Base-by-base conservation (phyloP, 2,888 invertebrate species). In the Parnassius glacialis region DNA sequence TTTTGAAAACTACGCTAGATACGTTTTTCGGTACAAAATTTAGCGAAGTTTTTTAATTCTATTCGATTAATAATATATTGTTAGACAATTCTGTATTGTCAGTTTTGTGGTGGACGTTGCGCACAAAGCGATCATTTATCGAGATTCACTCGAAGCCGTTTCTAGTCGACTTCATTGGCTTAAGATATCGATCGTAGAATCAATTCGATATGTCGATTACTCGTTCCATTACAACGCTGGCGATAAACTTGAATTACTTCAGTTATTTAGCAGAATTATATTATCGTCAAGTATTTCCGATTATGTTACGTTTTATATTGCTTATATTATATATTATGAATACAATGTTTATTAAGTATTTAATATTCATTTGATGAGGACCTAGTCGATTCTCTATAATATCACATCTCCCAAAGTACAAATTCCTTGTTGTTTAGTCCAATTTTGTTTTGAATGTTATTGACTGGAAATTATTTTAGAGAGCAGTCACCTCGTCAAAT, bases 401-500 rank as follows among this genome's bases (percentile, higher is more conserved):
- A 91, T 91, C 91, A 92, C 91, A 90, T 88, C 83, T 91, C 90
- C 90, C 92, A 92, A 92, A 92, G 92, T 92, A 92, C 92, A 92
- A 92, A 92, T 92, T 90, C 88, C 92, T 92, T 92, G 92, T 92
- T 92, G 91, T 92, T 92, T 92, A 92, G 92, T 92, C 90, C 90
- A 92, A 92, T 92, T 91, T 90, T 91, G 88, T 90, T 64, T 91
- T 91, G 82, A 87, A 84, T 90, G 91, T 91, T 90, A 88, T 86
- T 85, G 82, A 87, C 85, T 89, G 84, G 81, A 90, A 90, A 90
- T 90, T 90, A 88, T 85, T 90, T 90, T 90, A 89, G 80, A 75
- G 76, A 75, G 75, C 76, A 77, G 76, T 73, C 72, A 71, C 75
- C 74, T 69, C 61, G 68, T 72, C 72, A 68, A 20, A 68, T 68